Evolutionary conservation across 2,797 vertebrate species (phyloP).

Genomic region (Cichlasoma orientale): DNA sequence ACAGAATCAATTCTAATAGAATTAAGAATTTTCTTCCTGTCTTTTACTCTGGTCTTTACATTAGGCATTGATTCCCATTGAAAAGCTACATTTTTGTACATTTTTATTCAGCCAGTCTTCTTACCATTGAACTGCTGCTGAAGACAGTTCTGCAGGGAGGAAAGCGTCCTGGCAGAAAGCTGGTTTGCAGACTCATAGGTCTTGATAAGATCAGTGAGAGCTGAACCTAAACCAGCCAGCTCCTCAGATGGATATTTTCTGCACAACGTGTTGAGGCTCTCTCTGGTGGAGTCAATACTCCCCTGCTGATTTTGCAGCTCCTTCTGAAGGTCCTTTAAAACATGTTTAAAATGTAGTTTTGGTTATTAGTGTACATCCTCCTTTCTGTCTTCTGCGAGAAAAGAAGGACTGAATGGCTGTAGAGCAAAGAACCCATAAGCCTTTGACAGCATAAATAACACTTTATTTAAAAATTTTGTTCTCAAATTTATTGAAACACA

Average conservation of each 20-base stretch:
- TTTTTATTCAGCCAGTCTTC: constrained; percentile 30
- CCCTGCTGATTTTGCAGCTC: constrained; percentile 91
- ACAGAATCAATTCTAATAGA: neutral
- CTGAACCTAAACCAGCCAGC: constrained; percentile 86
- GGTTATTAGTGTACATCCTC: neutral
- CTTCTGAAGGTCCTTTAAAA: constrained; percentile 89
- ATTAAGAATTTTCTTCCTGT: neutral
- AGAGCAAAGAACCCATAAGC: neutral
- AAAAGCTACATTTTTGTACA: fast-evolving
- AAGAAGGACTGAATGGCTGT: neutral
- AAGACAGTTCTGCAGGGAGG: constrained; percentile 86
- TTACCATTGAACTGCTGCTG: constrained; percentile 91
- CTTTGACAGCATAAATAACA: neutral
- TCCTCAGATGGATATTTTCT: constrained; percentile 91
- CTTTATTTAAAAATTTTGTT: neutral
- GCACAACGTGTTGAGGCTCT: constrained; percentile 91
- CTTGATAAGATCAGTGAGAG: constrained; percentile 88
- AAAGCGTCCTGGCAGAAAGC: constrained; percentile 85
- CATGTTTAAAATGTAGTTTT: neutral
- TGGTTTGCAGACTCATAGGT: constrained; percentile 91
- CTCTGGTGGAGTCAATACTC: constrained; percentile 86
- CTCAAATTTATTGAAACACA: neutral
- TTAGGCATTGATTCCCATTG: neutral
- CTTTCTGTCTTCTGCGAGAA: neutral
- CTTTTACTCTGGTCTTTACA: neutral